These are phyloP conservation scores for Cuniculus paca DNA, from an alignment of 2,797 vertebrate genomes.

Conservation along the genomic window DNA sequence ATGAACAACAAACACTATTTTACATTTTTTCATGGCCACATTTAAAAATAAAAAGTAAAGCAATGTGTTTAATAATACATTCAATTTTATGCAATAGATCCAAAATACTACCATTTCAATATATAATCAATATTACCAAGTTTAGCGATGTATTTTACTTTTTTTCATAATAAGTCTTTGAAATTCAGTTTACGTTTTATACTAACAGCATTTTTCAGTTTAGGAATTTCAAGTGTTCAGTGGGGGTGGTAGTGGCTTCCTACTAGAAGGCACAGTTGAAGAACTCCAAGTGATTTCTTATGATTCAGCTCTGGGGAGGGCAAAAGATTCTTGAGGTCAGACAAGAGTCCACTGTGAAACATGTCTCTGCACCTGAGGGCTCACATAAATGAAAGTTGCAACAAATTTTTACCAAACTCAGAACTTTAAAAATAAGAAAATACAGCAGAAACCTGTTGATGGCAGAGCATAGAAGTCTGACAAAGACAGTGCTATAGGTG, in stretches of 20 bases:
- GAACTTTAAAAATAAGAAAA: constrained; percentile 36
- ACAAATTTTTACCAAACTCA: constrained; percentile 3
- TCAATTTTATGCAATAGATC: constrained; percentile 29
- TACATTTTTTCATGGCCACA: background rate
- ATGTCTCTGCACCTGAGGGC: background rate
- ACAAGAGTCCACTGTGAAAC: background rate
- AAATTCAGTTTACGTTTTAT: background rate
- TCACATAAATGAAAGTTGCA: background rate
- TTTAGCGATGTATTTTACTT: background rate
- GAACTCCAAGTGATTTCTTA: background rate
- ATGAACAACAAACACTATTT: background rate
- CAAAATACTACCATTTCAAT: constrained; percentile 39
- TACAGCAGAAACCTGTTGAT: background rate
- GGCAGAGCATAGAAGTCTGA: background rate
- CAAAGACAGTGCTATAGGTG: background rate
- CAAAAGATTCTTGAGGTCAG: background rate
- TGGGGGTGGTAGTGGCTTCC: background rate
- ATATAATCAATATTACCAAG: background rate
- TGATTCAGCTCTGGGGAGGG: background rate
- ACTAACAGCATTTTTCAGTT: background rate
- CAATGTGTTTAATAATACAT: background rate
- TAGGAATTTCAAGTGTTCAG: background rate
- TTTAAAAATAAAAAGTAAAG: constrained; percentile 1
- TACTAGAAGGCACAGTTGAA: background rate
- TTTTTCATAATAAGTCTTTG: background rate